phyloP scores from a whole-genome alignment of 1,140 invertebrate genomes.

The Polypedilum vanderplanki region DNA sequence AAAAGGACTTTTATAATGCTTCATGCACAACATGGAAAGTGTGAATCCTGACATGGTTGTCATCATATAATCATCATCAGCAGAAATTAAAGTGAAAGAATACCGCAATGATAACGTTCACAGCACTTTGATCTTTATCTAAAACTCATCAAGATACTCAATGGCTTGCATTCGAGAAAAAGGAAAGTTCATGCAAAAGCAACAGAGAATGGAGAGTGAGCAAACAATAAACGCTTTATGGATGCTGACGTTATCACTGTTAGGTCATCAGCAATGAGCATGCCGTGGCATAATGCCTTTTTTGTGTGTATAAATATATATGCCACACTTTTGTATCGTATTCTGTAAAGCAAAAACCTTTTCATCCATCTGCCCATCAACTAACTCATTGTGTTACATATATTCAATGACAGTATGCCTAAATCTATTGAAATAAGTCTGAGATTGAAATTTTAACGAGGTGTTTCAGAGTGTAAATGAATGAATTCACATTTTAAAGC shows the following conservation, averaged over 20 bases:
- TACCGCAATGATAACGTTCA: not conserved
- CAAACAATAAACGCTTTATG: constrained; percentile 18
- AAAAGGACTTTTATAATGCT: too few relatives aligned
- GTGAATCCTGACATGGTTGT: too few relatives aligned
- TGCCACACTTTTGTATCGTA: too few relatives aligned
- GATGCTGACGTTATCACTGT: not conserved
- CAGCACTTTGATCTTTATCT: constrained; percentile 10
- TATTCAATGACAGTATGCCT: not conserved
- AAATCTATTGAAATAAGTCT: not conserved
- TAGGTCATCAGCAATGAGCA: constrained; percentile 4
- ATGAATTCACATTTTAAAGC: not conserved
- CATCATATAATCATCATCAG: not conserved
- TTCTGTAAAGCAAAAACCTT: not conserved
- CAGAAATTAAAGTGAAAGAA: not conserved
- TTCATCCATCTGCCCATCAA: not conserved
- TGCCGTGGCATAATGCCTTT: constrained; percentile 7
- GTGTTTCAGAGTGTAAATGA: not conserved
- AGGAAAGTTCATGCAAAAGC: not conserved
- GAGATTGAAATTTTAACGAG: constrained; percentile 1
- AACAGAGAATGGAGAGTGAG: not conserved
- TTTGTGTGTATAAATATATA: not conserved
- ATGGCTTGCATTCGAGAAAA: not conserved
- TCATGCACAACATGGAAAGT: too few relatives aligned
- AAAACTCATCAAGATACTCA: constrained; percentile 6
- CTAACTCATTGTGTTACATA: not conserved